phyloP scores from a whole-genome alignment of 2,888 invertebrate species.

The Sinopyrophorus schimmeli region DNA sequence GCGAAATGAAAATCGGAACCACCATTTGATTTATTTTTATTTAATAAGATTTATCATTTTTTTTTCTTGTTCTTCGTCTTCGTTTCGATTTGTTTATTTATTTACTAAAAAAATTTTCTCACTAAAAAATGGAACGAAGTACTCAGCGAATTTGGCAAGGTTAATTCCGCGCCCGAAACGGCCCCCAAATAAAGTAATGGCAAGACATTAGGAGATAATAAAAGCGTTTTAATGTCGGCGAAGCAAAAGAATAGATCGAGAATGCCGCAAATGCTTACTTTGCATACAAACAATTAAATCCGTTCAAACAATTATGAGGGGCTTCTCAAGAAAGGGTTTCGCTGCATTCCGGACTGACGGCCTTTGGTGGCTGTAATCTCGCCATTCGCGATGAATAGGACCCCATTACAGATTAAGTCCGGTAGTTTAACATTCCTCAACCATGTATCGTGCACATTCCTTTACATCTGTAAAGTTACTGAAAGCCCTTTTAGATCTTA shows the following conservation, averaged over 20 bases:
- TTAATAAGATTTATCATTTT: too few species aligned
- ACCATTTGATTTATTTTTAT: too few species aligned
- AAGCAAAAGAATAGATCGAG: slow-evolving; percentile 21
- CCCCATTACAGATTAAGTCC: slow-evolving; percentile 43
- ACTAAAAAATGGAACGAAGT: too few species aligned
- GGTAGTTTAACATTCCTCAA: slow-evolving; percentile 41
- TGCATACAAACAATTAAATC: slow-evolving; percentile 50
- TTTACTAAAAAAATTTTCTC: too few species aligned
- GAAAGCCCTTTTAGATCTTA: slow-evolving; percentile 30
- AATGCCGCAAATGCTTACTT: slow-evolving; percentile 44
- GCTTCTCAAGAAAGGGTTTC: slow-evolving; percentile 44
- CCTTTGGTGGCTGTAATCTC: slow-evolving; percentile 32
- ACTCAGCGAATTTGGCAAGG: background rate
- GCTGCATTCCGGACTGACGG: slow-evolving; percentile 36
- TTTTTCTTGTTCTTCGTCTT: too few species aligned
- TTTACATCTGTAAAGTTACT: slow-evolving; percentile 32
- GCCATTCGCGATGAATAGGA: slow-evolving; percentile 37
- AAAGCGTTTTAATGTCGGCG: slow-evolving; percentile 17
- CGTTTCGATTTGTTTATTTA: too few species aligned
- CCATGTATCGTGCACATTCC: slow-evolving; percentile 39
- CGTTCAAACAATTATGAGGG: slow-evolving; percentile 47
- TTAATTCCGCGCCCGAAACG: background rate
- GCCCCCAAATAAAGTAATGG: slow-evolving; percentile 13
- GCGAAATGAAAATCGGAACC: too few species aligned
- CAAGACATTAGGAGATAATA: slow-evolving; percentile 19